Base-by-base conservation (phyloP, 2,888 invertebrate genomes). In the Sinhomidia bicolor region DNA sequence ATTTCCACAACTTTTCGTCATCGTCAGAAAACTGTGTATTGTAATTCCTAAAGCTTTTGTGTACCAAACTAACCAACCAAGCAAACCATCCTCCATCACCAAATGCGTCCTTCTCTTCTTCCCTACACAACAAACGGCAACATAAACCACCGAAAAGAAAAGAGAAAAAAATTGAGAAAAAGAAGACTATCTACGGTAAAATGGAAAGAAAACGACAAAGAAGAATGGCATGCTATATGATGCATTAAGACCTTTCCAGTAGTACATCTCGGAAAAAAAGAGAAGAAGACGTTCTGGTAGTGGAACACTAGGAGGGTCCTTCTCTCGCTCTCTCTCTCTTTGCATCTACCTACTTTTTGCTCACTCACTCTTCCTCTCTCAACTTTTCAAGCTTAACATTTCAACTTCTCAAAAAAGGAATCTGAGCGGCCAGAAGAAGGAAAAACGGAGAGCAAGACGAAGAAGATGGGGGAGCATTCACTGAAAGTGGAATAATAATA, bases 391-490 rank as follows among this genome's bases (percentile, higher is more conserved):
- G 32, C 65, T 68, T 85, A 65, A 71, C 85, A 79, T 85, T 79
- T 85, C 68, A 85, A 79, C 85, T 85, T 85, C 60, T 76, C 76
- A 62, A 62, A 76, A 62, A 47, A 85, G 36, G 79, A 80, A 79
- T 20, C 17, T 23, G 47, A 32, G 62, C 12, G 12, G 4, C 14
- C 0, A 32, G n/a, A 12, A 26, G 26, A 23, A 9, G 65, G 51
- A 29, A 51, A 65, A 9, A 4, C 23, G 20, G 74, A 26, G n/a
- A 51, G 36, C 44, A 44, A 74, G 44, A 44, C 54, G 26, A 62
- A 82, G 83, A 83, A 88, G 17, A 80, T 79, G 88, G 83, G 83
- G 88, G 84, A 88, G 84, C 78, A 83, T 88, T 88, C 84, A 88
- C 57, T 41, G 44, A 76, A 74, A 65, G 47, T 80, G 47, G 54